These are phyloP conservation scores for Piaya cayana DNA, from an alignment of 2,113 vertebrate genomes.

Conservation along the genomic window DNA sequence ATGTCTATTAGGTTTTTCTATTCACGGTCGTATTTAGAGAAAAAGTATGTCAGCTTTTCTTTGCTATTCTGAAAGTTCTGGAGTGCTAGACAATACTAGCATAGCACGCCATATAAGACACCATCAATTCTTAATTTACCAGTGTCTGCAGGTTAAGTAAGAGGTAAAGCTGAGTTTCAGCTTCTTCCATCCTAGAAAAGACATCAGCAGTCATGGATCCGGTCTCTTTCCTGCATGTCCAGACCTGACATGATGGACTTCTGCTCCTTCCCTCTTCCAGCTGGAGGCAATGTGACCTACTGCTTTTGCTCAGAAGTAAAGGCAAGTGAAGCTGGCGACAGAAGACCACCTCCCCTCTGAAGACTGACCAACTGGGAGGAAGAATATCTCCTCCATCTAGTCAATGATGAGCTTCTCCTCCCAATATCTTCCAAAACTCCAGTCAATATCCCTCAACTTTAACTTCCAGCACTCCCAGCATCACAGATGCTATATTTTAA, in stretches of 20 bases:
- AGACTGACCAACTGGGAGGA: not conserved
- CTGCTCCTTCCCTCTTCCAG: not conserved
- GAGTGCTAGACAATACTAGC: fast-evolving
- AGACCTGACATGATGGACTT: not conserved
- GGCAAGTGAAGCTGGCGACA: not conserved
- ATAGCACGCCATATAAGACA: fast-evolving
- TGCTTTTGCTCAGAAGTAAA: not conserved
- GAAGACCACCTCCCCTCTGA: not conserved
- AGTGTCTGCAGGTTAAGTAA: not conserved
- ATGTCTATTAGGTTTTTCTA: not conserved
- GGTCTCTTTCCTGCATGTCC: not conserved
- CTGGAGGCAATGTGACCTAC: not conserved
- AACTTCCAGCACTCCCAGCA: not conserved
- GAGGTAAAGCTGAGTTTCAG: not conserved
- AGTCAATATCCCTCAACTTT: not conserved
- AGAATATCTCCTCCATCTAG: not conserved
- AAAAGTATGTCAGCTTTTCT: not conserved
- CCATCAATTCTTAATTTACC: not conserved
- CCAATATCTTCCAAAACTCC: not conserved
- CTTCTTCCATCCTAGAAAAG: not conserved
- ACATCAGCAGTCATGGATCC: not conserved
- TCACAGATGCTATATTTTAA: not conserved
- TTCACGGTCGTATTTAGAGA: not conserved
- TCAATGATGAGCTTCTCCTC: not conserved
- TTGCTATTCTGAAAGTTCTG: not conserved